Evolutionary conservation across 1,140 invertebrate species (phyloP).

Genomic region (Gonatopus flavifemur): DNA sequence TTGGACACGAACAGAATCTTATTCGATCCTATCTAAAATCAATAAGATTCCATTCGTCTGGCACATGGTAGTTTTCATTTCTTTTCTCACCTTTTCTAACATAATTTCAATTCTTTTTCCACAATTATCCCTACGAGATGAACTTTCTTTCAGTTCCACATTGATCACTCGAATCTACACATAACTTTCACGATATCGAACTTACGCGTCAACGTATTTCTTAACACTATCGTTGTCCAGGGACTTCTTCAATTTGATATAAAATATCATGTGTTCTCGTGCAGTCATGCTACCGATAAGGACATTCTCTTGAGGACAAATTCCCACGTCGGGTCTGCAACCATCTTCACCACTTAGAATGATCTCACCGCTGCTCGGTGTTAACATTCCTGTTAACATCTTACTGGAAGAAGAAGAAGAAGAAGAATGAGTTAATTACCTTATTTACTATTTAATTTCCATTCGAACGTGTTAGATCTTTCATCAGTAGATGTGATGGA

Average conservation of each 20-base stretch:
- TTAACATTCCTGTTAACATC: slow-evolving; percentile 67
- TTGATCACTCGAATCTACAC: no score
- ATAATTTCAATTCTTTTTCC: no score
- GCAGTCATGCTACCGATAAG: slow-evolving; percentile 78
- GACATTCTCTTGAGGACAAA: slow-evolving; percentile 85
- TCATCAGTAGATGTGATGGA: neutral
- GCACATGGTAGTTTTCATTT: no score
- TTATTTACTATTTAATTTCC: neutral
- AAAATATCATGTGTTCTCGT: slow-evolving; percentile 77
- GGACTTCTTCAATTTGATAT: slow-evolving; percentile 72
- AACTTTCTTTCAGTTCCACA: no score
- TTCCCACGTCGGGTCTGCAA: slow-evolving; percentile 64
- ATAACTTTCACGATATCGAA: no score
- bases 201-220: slow-evolving; percentile 57
- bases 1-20: no score
- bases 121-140: no score
- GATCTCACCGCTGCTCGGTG: slow-evolving; percentile 63
- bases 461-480: neutral
- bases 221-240: slow-evolving; percentile 41
- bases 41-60: no score
- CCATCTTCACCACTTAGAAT: slow-evolving; percentile 48
- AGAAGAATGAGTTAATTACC: neutral
- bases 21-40: no score
- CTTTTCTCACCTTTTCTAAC: no score
- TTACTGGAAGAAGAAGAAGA: slow-evolving; percentile 58